Base-by-base conservation (phyloP, 2,797 vertebrate species). In the Myioborus miniatus region DNA sequence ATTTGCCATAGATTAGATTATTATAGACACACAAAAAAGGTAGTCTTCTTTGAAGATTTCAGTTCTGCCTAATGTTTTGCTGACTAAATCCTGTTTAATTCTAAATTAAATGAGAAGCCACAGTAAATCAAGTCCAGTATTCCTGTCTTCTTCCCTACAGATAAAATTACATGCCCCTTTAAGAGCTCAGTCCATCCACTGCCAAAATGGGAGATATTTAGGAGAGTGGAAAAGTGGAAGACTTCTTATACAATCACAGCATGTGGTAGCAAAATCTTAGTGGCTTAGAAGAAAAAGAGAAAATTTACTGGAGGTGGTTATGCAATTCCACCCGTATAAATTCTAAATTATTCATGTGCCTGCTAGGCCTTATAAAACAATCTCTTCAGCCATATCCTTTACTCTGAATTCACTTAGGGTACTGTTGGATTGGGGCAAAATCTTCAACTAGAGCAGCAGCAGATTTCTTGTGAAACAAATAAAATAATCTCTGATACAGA, bases 311-410 rank as follows among this genome's bases (percentile, higher is more conserved):
- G 43, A 92, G 53, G 18, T 90, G 30, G 49, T 85, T 91, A 58
- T 47, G 17, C 69, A 92, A 89, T 85, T 87, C 53, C 46, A 92
- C 6, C 46, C 5, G 0, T 87, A 58, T 62, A 41, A 77, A 87
- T 80, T 83, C 44, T 89, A 64, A 92, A 71, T 87, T 30, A 90
- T 89, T 89, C 68, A 80, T 85, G 52, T 50, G 70, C 44, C 81
- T 82, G 5, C 39, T 78, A 63, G 34, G 59, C 30, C 32, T 76
- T 84, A 55, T 15, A 78, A 88, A 53, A 67, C 83, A 84, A 56
- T 79, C 34, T 87, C 34, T 79, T 90, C 74, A 63, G 34, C 47
- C 43, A 34, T 14, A 60, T 70, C 7, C 59, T 82, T 87, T 83
- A 29, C 55, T 90, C 70, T 29, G 24, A 83, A 89, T 87, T 70